These are phyloP conservation scores for Dryobates pubescens DNA, from an alignment of 2,797 vertebrate species.

Conservation along the genomic window DNA sequence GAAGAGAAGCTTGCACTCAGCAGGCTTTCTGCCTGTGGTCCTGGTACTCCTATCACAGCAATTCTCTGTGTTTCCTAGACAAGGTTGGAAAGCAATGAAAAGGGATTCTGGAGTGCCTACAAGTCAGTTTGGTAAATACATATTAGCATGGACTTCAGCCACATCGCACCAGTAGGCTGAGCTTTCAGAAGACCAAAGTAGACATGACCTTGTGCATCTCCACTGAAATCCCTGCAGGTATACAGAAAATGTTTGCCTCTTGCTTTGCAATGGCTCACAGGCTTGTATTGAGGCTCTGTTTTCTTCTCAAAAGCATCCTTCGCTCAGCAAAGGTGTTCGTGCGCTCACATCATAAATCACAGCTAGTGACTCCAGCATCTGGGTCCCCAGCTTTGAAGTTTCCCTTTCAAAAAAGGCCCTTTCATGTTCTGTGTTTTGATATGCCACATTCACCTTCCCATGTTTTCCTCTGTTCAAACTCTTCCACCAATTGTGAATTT, in stretches of 20 bases:
- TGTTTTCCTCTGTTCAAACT: not conserved
- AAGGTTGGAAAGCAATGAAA: not conserved
- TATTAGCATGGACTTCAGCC: not conserved
- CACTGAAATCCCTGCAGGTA: not conserved
- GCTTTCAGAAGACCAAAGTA: not conserved
- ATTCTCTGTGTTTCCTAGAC: not conserved
- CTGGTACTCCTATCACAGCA: rapidly evolving
- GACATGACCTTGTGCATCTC: not conserved
- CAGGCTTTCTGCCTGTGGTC: not conserved
- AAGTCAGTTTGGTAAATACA: not conserved
- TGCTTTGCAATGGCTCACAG: rapidly evolving
- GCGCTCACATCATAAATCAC: not conserved
- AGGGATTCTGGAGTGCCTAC: not conserved
- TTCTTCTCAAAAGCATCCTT: not conserved
- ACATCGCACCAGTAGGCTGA: not conserved
- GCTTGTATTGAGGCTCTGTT: not conserved
- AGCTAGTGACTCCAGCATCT: slow-evolving; percentile 4
- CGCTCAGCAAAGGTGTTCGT: rapidly evolving
- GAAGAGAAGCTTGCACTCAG: not conserved
- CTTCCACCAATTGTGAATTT: not conserved
- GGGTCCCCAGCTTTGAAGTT: slow-evolving; percentile 24
- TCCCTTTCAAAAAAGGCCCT: not conserved
- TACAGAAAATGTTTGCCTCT: rapidly evolving
- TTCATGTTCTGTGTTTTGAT: slow-evolving; percentile 30
- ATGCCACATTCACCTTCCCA: not conserved